Conservation (phyloP, 2,113 vertebrate species). For the Rostratula benghalensis region DNA sequence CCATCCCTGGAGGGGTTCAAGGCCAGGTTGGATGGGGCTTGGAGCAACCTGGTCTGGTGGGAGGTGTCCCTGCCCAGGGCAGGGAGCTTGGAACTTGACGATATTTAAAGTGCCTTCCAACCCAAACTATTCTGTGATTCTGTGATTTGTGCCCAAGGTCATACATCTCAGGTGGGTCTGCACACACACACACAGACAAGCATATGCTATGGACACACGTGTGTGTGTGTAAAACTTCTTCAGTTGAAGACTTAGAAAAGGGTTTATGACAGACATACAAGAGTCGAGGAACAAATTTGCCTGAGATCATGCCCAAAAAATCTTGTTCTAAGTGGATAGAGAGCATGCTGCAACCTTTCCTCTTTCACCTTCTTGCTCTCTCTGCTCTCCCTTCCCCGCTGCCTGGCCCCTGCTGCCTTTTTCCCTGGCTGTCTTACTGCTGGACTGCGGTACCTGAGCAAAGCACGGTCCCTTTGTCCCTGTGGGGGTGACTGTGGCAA, state of each 20-base stretch:
- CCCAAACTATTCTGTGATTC: background rate
- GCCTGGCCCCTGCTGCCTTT: background rate
- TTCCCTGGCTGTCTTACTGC: fast-evolving
- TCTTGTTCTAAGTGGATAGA: background rate
- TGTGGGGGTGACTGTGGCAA: background rate
- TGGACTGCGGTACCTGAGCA: background rate
- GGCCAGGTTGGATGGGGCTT: background rate
- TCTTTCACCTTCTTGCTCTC: background rate
- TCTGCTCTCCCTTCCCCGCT: background rate
- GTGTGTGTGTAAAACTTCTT: fast-evolving
- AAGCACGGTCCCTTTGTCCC: background rate
- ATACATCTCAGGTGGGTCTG: background rate
- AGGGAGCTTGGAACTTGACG: background rate
- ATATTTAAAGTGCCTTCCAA: background rate
- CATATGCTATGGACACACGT: fast-evolving
- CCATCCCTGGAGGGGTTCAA: background rate
- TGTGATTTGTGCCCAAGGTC: fast-evolving
- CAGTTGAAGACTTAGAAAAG: background rate
- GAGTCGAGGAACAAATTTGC: background rate
- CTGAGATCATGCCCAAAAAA: background rate
- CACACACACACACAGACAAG: too few relatives aligned
- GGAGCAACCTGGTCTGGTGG: background rate
- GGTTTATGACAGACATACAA: background rate
- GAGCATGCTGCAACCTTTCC: background rate
- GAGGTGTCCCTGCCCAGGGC: background rate